A percentile compares a stretch with the other conserved stretches of the same genome.
phyloP scores from a whole-genome alignment of 2,888 invertebrate species.

The Agriopis marginaria region DNA sequence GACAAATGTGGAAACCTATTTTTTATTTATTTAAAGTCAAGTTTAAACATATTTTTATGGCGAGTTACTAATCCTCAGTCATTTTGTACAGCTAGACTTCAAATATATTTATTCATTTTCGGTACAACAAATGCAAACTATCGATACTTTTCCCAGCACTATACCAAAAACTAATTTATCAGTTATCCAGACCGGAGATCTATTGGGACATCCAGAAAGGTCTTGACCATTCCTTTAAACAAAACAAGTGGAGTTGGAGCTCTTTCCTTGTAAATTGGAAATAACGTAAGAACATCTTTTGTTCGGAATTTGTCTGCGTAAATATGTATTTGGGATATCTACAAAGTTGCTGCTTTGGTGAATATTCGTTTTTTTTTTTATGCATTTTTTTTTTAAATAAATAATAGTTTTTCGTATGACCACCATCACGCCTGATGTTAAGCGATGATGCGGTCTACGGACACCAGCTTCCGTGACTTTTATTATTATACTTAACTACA shows the following conservation, averaged over 20 bases:
- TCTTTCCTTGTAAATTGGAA: constrained; percentile 40
- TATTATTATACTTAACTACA: too few species aligned
- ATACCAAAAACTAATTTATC: constrained; percentile 51
- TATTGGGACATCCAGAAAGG: constrained; percentile 49
- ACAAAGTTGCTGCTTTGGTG: background rate
- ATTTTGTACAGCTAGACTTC: background rate
- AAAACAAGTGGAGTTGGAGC: constrained; percentile 46
- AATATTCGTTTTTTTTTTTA: too few species aligned
- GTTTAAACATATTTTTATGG: too few species aligned
- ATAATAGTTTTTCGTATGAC: too few species aligned
- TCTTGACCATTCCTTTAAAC: constrained; percentile 48
- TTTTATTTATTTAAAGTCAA: too few species aligned
- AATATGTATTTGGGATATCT: constrained; percentile 31
- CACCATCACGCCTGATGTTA: too few species aligned
- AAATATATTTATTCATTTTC: background rate
- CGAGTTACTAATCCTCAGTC: too few species aligned
- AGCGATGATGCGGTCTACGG: too few species aligned
- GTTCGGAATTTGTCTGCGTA: constrained; percentile 36
- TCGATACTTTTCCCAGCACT: constrained; percentile 25
- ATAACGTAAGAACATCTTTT: constrained; percentile 39
- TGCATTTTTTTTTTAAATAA: too few species aligned
- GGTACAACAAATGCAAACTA: background rate
- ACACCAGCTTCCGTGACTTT: too few species aligned
- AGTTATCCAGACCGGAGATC: constrained; percentile 47
- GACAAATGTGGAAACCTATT: too few species aligned